Base-by-base conservation (phyloP, 2,888 invertebrate genomes). In the Drosophila koepferae region DNA sequence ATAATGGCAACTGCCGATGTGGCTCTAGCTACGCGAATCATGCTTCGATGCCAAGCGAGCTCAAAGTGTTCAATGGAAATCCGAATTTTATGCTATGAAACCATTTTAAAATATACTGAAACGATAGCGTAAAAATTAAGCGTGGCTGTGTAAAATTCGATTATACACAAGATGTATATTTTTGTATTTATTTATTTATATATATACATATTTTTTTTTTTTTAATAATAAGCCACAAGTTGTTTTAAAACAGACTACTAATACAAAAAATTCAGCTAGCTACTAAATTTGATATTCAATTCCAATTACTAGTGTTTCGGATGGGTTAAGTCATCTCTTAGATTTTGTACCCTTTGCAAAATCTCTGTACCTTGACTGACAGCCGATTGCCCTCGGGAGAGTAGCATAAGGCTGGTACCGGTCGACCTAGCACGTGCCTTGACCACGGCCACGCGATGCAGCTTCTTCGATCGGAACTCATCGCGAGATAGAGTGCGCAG, bases 401-500 rank as follows among this genome's bases (percentile, higher is more conserved):
- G 0, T 23, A 10, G 3, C 3, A n/a, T 28, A n/a, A 41, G 7
- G n/a, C 10, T 28, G 23, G 20, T 0, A 1, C 1, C 1, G 16
- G 0, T 20, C 16, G 9, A 10, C 16, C 1, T n/a, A 16, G 0
- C 2, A 0, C 41, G 64, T 3, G 43, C 16, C 14, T 67, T 79
- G 3, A 56, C 58, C 1, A 74, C 38, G 1, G 77, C 67, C 7
- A 49, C n/a, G 4, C 85, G 88, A 31, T 67, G 64, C 59, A 85
- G 34, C 18, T 65, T 74, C 7, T 38, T 23, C 0, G 85, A 89
- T 4, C 89, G 79, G 38, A 43, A 85, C 58, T 85, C 85, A 8
- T 79, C 87, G 9, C 59, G 60, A 0, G 85, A 86, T 0, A 84
- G 23, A 4, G 85, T 74, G 4, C 86, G 72, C 34, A 86, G 43